Conservation (phyloP, 2,797 vertebrate genomes). For the Spinus olivaceus region DNA sequence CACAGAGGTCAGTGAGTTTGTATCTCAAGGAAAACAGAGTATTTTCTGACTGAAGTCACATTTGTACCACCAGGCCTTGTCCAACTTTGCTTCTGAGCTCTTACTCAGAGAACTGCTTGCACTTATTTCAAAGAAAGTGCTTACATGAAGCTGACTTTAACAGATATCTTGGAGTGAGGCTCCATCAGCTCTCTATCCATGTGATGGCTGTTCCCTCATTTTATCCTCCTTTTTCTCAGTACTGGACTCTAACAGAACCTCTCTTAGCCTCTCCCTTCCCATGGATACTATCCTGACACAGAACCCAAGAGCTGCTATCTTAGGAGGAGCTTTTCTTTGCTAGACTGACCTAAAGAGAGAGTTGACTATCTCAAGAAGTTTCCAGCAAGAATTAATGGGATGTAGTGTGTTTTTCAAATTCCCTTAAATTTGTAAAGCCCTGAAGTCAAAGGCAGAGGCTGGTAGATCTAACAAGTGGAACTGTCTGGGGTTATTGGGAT, state of each 20-base stretch:
- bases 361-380: neutral
- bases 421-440: neutral
- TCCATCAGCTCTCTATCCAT: neutral
- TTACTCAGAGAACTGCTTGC: neutral
- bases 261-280: neutral
- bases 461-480: neutral
- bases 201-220: neutral
- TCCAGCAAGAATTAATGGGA: neutral
- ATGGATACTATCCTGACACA: neutral
- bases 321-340: neutral
- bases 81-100: neutral
- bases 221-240: neutral
- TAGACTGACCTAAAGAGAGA: neutral
- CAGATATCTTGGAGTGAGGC: neutral
- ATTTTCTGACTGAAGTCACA: neutral
- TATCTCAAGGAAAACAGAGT: neutral
- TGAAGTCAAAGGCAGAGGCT: neutral
- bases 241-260: neutral
- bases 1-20: slow-evolving; percentile 18
- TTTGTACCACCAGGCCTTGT: neutral
- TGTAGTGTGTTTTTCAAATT: neutral
- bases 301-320: neutral
- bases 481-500: neutral
- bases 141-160: neutral
- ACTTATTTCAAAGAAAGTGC: neutral